Conservation (phyloP, 1,140 invertebrate genomes). For the Bradysia coprophila region DNA sequence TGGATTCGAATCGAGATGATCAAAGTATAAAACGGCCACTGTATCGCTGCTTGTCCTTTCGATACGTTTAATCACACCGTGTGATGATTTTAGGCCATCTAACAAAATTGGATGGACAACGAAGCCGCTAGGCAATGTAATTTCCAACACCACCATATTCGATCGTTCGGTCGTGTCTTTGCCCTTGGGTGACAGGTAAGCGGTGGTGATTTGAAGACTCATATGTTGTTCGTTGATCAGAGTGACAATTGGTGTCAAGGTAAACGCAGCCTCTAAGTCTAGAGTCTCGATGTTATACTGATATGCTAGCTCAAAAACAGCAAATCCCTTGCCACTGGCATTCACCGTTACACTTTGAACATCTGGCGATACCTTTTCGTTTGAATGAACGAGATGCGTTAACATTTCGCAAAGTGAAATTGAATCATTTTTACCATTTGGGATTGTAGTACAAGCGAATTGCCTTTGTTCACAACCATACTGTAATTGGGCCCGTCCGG, state of each 20-base stretch:
- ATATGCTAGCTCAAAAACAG: background rate
- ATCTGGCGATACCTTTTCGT: background rate
- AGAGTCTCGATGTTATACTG: background rate
- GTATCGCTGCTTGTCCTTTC: conserved; percentile 53
- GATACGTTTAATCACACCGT: background rate
- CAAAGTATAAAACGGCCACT: conserved; percentile 59
- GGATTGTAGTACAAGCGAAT: background rate
- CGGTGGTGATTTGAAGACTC: background rate
- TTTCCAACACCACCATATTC: conserved; percentile 75
- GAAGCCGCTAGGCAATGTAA: conserved; percentile 51
- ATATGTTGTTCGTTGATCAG: background rate
- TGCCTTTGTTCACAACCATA: background rate
- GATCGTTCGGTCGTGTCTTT: background rate
- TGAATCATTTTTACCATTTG: too few relatives aligned
- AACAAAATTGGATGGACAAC: background rate
- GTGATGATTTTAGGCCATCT: background rate
- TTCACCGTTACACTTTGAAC: background rate
- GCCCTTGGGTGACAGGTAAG: background rate
- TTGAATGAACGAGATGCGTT: too few relatives aligned
- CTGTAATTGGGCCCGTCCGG: background rate
- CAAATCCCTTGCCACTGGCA: background rate
- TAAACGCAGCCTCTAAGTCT: background rate
- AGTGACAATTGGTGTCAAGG: background rate
- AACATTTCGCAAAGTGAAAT: too few relatives aligned
- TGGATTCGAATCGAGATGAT: conserved; percentile 39